Base-by-base conservation (phyloP, 2,797 vertebrate species). In the Falco columbarius region DNA sequence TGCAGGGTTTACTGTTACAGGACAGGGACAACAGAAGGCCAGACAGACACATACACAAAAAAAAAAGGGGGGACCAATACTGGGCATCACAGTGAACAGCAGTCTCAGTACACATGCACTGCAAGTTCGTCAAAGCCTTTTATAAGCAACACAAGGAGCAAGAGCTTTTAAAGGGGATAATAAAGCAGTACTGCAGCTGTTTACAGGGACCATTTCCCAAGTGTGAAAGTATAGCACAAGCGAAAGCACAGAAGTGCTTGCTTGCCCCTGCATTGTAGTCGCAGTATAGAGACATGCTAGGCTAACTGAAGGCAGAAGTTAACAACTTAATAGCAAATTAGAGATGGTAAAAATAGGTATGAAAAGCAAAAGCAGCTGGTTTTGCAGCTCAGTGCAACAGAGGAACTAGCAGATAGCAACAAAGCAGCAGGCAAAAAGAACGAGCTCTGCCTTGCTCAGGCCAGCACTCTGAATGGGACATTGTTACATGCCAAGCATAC, bases 271-370 rank as follows among this genome's bases (percentile, higher is more conserved):
- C 1, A 15, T 32, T 42, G 62, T 21, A 81, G 79, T 77, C 68
- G 8, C 62, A 47, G 85, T 56, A 93, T 6, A 86, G 89, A 94
- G 75, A 80, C 63, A 59, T 10, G 38, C 67, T 87, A 95, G 49
- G 75, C 84, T 74, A 95, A 96, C 56, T 17, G 61, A 46, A 96
- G 85, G 87, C 95, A 95, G 89, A 97, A 97, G 96, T 95, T 95
- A 96, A 93, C 89, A 90, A 95, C 94, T 97, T 96, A 96, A 95
- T 89, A 95, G 94, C 91, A 97, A 96, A 97, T 95, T 86, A 96
- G 86, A 96, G 93, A 94, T 89, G 86, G 95, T 93, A 96, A 96
- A 96, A 96, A 96, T 96, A 97, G 93, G 94, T 96, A 95, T 90
- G 94, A 96, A 96, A 96, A 96, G 95, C 85, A 95, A 96, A 95